phyloP scores from a whole-genome alignment of 2,797 vertebrate genomes.

The Chanos chanos region DNA sequence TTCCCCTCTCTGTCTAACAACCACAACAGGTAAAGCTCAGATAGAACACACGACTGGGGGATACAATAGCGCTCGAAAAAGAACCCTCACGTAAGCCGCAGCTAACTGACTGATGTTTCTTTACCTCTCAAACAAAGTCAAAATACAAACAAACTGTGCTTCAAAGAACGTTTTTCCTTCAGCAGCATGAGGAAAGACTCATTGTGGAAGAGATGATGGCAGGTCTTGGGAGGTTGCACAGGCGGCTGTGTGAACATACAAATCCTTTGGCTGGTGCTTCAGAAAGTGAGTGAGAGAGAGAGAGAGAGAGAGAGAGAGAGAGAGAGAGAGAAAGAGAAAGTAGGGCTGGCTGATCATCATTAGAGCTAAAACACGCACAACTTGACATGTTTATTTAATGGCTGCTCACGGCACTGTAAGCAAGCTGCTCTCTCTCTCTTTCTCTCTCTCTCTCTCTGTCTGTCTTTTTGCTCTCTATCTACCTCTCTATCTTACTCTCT shows the following conservation, averaged over 20 bases:
- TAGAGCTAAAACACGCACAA: slow-evolving; percentile 64
- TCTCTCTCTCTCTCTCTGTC: too few species aligned
- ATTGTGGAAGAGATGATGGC: slow-evolving; percentile 52
- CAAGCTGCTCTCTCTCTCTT: slow-evolving; percentile 67
- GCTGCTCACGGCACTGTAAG: slow-evolving; percentile 68
- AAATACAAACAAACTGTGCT: slow-evolving; percentile 61
- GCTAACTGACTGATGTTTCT: too few species aligned
- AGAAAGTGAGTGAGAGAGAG: too few species aligned
- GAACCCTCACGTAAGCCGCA: slow-evolving; percentile 63
- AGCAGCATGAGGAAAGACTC: slow-evolving; percentile 60
- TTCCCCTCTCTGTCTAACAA: too few species aligned
- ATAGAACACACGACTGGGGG: slow-evolving; percentile 57
- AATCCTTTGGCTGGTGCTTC: too few species aligned
- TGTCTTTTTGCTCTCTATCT: background rate
- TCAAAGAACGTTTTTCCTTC: slow-evolving; percentile 59
- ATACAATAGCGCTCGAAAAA: background rate
- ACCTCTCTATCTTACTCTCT: too few species aligned
- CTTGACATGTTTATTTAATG: slow-evolving; percentile 78
- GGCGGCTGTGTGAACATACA: background rate
- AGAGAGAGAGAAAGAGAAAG: slow-evolving; percentile 49
- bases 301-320: too few species aligned
- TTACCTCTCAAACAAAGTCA: slow-evolving; percentile 55
- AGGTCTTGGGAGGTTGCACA: slow-evolving; percentile 64
- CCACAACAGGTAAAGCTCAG: too few species aligned
- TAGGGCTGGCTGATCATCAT: slow-evolving; percentile 70